phyloP scores from a whole-genome alignment of 2,797 vertebrate species.

The Falco novaeseelandiae region DNA sequence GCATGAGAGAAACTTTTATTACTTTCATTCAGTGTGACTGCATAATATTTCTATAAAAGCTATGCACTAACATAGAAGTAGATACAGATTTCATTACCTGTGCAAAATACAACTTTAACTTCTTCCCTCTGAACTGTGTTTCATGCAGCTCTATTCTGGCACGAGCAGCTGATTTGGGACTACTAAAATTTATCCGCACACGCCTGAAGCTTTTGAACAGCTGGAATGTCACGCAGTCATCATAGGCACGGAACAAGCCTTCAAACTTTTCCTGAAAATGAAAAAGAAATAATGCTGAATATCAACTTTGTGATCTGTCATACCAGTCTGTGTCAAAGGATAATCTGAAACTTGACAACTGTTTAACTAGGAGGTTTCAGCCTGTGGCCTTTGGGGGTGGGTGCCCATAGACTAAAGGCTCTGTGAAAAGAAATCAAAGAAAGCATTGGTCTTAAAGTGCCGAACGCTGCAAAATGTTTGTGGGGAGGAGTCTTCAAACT shows the following conservation, averaged over 20 bases:
- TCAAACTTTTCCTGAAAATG: conserved; percentile 85
- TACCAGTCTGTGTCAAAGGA: neutral
- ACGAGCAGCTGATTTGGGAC: conserved; percentile 85
- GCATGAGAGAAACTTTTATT: neutral
- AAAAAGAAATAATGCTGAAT: conserved; percentile 17
- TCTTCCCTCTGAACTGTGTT: conserved; percentile 88
- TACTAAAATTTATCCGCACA: conserved; percentile 87
- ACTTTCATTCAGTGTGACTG: neutral
- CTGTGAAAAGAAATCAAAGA: neutral
- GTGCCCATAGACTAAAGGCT: neutral
- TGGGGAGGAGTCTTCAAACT: neutral
- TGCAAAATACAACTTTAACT: conserved; percentile 88
- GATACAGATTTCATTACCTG: conserved; percentile 76
- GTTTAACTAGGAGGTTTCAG: neutral
- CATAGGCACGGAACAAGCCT: conserved; percentile 84
- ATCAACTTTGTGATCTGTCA: neutral
- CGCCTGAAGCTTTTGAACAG: conserved; percentile 88
- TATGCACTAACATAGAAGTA: neutral
- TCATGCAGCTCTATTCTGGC: conserved; percentile 90
- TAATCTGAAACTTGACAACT: neutral
- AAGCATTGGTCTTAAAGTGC: neutral
- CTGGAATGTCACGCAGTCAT: conserved; percentile 87
- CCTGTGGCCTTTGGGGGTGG: neutral
- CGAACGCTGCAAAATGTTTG: neutral
- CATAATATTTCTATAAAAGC: neutral